Base-by-base conservation (phyloP, 30 jellyfish, hydroid and myxozoan species). In the Mastigias papua region DNA sequence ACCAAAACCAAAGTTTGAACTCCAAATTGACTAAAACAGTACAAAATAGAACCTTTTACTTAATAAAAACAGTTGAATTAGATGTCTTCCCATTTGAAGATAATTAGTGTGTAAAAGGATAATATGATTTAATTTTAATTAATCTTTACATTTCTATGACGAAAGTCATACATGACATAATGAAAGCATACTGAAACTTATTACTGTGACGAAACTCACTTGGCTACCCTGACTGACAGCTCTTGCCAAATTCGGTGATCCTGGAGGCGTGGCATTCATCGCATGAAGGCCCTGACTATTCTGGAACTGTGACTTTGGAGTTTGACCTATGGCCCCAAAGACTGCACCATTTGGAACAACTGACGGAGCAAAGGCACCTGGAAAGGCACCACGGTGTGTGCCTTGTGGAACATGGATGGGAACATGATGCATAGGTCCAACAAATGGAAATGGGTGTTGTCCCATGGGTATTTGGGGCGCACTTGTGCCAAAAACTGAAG, bases 1-100 rank as follows among this genome's bases (percentile, higher is more conserved):
- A 6, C 98, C 98, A 61, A 88, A 49, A 32, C 93, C 98, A 82
- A 66, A 88, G 60, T 78, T 88, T 15, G 98, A 82, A 57, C 97
- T 87, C 98, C 98, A 93, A 34, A 93, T 93, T 34, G 97, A 87
- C 98, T 93, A 42, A 29, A 34, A 37, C 10, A 22, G 27, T 7
- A 1, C 42, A 63, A 63, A 63, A 20, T 5, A n/a, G 21, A 58
- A n/a, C n/a, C n/a, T n/a, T n/a, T 37, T 37, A 37, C 54, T 11
- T 3, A 37, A 37, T 37, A 37, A 37, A 37, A 6, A 11, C 54
- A 37, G n/a, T n/a, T n/a, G n/a, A n/a, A n/a, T n/a, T n/a, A n/a
- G n/a, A n/a, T n/a, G n/a, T n/a, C n/a, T n/a, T n/a, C n/a, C n/a
- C n/a, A n/a, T n/a, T n/a, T n/a, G n/a, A n/a, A n/a, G n/a, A n/a